Base-by-base conservation (phyloP, 2,888 invertebrate genomes). In the Metacarcinus magister region DNA sequence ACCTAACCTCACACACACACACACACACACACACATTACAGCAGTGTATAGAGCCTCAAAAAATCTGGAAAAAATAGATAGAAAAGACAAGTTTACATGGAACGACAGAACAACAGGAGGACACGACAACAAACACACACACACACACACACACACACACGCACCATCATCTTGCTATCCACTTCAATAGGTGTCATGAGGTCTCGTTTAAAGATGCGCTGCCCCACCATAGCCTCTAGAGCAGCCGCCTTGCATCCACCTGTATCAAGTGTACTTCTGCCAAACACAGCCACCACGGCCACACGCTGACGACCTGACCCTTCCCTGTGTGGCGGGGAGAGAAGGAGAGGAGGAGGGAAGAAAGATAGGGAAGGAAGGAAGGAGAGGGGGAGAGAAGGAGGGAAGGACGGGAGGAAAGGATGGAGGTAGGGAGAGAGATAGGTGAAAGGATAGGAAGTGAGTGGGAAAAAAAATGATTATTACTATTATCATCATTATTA, bases 251-350 rank as follows among this genome's bases (percentile, higher is more conserved):
- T 96, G 92, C 96, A 96, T 0, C 96, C 96, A 13, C 95, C 95
- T 13, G 95, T 60, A 16, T 96, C 96, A 46, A 96, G 2, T 5
- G 82, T 60, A 89, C 96, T 96, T 39, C 95, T 90, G 23, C 96
- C 96, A 90, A 96, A 96, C 67, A 96, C 95, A 16, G 96, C 91
- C 48, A 96, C 91, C n/a, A 96, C 96, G 19, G 96, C 96, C 13
- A 96, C 94, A 0, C 96, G 87, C 46, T 96, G 96, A n/a, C 96
- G 75, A n/a, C 91, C 96, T 44, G 94, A 90, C 0, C 39, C 93
- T 19, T 96, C 95, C 67, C 96, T 91, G n/a, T 39, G 19, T 16
- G 39, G 43, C 3, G 44, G 39, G 10, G n/a, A 67, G n/a, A n/a
- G 16, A 2, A 2, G 23, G 5, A n/a, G 23, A 23, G 23, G 16